Conservation (phyloP, 2,888 invertebrate genomes). For the Netelia virgata region DNA sequence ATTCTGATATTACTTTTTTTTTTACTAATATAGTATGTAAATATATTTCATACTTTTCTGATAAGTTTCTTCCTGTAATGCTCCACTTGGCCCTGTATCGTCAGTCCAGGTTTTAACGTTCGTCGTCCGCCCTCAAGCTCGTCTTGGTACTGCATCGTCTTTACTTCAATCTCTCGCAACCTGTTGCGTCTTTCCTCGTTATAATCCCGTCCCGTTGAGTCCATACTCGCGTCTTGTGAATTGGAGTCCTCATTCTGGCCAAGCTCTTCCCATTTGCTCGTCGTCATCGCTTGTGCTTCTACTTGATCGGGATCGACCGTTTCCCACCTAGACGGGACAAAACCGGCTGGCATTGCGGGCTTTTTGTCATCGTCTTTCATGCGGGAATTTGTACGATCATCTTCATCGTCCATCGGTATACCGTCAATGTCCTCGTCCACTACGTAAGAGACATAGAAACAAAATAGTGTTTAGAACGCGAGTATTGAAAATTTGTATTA, state of each 20-base stretch:
- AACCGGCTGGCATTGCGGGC: slow-evolving; percentile 87
- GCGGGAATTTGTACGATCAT: slow-evolving; percentile 75
- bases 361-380: slow-evolving; percentile 81
- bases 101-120: slow-evolving; percentile 90
- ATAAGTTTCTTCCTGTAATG: slow-evolving; percentile 96
- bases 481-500: neutral
- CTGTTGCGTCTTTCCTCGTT: slow-evolving; percentile 90
- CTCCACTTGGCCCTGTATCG: slow-evolving; percentile 93
- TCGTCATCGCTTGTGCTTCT: slow-evolving; percentile 93
- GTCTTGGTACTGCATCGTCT: slow-evolving; percentile 98
- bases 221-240: slow-evolving; percentile 85
- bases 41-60: slow-evolving; percentile 88
- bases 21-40: slow-evolving; percentile 29
- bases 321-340: slow-evolving; percentile 98
- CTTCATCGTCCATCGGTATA: slow-evolving; percentile 87
- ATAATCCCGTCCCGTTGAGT: slow-evolving; percentile 86
- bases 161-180: slow-evolving; percentile 96
- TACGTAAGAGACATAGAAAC: slow-evolving; percentile 76
- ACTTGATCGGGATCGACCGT: slow-evolving; percentile 95
- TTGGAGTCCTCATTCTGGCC: slow-evolving; percentile 86
- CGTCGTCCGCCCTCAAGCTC: slow-evolving; percentile 95
- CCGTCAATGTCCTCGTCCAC: slow-evolving; percentile 93
- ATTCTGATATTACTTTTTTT: neutral
- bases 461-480: too few species aligned
- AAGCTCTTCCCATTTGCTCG: slow-evolving; percentile 94